phyloP scores from a whole-genome alignment of 1,140 invertebrate genomes.

The Tetramorium parvispinum region DNA sequence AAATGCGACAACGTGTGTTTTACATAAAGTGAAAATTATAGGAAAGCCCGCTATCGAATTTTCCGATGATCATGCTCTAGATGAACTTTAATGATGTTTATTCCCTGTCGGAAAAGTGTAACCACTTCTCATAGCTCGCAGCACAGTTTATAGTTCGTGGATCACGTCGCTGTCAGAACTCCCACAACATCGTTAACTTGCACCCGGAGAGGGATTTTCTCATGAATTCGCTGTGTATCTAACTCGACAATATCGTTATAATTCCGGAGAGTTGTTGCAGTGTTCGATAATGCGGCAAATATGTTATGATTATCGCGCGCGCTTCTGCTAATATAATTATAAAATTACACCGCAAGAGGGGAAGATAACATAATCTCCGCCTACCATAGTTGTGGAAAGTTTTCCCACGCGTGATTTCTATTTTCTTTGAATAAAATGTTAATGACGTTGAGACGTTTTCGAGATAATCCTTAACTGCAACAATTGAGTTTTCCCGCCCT shows the following conservation, averaged over 20 bases:
- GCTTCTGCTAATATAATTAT: constrained; percentile 9
- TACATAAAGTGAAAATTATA: constrained; percentile 25
- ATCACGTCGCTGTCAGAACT: constrained; percentile 42
- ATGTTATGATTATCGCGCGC: constrained; percentile 16
- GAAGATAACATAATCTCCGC: not conserved
- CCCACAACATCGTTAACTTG: constrained; percentile 44
- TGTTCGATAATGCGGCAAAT: constrained; percentile 32
- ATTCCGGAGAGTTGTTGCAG: not conserved
- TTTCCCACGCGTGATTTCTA: not conserved
- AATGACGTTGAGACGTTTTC: not conserved
- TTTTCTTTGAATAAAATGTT: not conserved
- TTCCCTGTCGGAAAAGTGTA: constrained; percentile 27
- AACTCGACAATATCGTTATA: constrained; percentile 35
- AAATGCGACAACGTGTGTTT: not conserved
- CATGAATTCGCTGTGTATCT: constrained; percentile 19
- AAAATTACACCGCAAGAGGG: not conserved
- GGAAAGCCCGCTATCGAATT: not conserved
- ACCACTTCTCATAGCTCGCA: constrained; percentile 31
- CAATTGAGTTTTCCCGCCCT: not conserved
- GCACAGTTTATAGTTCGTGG: constrained; percentile 27
- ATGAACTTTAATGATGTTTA: constrained; percentile 44
- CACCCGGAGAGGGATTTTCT: constrained; percentile 13
- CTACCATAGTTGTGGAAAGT: not conserved
- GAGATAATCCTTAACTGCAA: not conserved
- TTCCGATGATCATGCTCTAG: not conserved